phyloP scores from a whole-genome alignment of 2,888 invertebrate genomes.

The Perdita meconis region DNA sequence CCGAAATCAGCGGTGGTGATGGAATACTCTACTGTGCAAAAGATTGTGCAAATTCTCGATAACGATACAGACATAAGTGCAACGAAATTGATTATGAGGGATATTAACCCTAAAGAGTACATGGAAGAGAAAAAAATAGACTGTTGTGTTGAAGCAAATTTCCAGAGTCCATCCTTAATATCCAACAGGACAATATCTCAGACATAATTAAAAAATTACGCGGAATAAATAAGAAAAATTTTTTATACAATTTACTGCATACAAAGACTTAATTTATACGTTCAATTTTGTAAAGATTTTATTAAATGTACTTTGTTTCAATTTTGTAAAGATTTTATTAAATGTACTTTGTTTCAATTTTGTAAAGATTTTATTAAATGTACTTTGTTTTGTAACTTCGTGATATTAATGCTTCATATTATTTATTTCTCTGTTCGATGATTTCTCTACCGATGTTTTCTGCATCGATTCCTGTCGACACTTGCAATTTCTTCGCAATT shows the following conservation, averaged over 20 bases:
- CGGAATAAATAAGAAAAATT: background rate
- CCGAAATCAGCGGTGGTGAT: slow-evolving; percentile 71
- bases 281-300: too few relatives aligned
- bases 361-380: too few relatives aligned
- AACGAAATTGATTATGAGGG: slow-evolving; percentile 39
- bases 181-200: background rate
- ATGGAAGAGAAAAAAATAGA: slow-evolving; percentile 12
- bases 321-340: too few relatives aligned
- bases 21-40: slow-evolving; percentile 75
- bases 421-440: background rate
- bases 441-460: background rate
- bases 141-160: slow-evolving; percentile 8
- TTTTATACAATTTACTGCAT: background rate
- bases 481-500: background rate
- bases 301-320: too few relatives aligned
- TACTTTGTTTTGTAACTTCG: background rate
- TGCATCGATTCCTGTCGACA: background rate
- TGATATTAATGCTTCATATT: background rate
- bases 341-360: too few relatives aligned
- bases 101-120: slow-evolving; percentile 35
- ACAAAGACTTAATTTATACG: background rate
- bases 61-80: slow-evolving; percentile 33
- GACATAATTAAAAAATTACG: background rate
- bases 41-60: slow-evolving; percentile 70
- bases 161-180: background rate